Evolutionary conservation across 1,140 invertebrate species (phyloP).

Genomic region (Microplitis demolitor): DNA sequence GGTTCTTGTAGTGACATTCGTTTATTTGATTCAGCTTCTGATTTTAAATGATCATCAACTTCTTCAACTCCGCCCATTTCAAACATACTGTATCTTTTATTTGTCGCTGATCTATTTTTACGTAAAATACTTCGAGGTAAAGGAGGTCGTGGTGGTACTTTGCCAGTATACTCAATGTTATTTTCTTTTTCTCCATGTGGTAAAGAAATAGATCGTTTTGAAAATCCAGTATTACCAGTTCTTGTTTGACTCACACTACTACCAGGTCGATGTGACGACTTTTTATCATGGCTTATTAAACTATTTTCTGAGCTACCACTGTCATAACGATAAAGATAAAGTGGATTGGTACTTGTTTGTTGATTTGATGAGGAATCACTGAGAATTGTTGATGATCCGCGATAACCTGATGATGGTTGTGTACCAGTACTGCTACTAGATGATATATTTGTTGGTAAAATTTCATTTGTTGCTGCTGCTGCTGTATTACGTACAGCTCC

Average conservation of each 20-base stretch:
- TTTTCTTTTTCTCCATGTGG: conserved; percentile 61
- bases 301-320: conserved; percentile 74
- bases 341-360: conserved; percentile 63
- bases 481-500: conserved; percentile 40
- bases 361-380: conserved; percentile 73
- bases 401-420: conserved; percentile 80
- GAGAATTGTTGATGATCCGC: conserved; percentile 82
- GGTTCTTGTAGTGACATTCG: conserved; percentile 75
- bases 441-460: conserved; percentile 66
- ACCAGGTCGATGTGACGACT: conserved; percentile 48
- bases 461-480: conserved; percentile 44
- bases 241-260: conserved; percentile 39
- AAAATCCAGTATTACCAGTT: conserved; percentile 62
- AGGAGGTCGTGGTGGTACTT: conserved; percentile 71
- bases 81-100: conserved; percentile 80
- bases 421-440: conserved; percentile 78
- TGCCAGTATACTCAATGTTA: conserved; percentile 48
- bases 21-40: conserved; percentile 65
- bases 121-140: conserved; percentile 74
- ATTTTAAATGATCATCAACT: conserved; percentile 53
- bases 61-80: conserved; percentile 70
- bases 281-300: conserved; percentile 62
- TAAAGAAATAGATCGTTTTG: conserved; percentile 70
- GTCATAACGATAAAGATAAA: conserved; percentile 83
- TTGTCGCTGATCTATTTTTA: conserved; percentile 64